These are phyloP conservation scores for Orientallactaga sibirica DNA, from an alignment of 2,797 vertebrate species.

Conservation along the genomic window DNA sequence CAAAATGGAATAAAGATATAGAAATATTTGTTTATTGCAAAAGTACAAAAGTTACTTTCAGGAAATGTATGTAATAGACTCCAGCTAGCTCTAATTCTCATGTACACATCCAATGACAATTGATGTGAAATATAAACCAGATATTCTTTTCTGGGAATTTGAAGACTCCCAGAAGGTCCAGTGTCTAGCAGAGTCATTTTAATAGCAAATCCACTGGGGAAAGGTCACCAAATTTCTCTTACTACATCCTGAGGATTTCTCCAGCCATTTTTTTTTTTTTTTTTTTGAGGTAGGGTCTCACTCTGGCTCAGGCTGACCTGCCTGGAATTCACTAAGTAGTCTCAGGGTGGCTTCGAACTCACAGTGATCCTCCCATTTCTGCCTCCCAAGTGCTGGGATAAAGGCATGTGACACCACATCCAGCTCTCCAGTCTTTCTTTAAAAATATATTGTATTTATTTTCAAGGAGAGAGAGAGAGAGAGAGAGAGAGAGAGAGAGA, in stretches of 20 bases:
- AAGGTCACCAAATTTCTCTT: background rate
- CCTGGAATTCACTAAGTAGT: no score
- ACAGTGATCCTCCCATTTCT: no score
- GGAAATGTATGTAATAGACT: background rate
- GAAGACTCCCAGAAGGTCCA: background rate
- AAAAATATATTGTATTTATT: no score
- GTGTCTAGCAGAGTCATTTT: background rate
- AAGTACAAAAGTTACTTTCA: background rate
- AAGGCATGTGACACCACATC: no score
- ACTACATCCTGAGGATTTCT: background rate
- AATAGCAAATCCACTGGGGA: background rate
- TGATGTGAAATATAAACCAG: background rate
- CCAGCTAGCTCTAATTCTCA: background rate
- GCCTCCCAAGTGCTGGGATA: no score
- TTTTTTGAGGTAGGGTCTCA: no score
- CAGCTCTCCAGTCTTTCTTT: no score
- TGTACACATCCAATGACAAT: background rate
- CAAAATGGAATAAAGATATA: background rate
- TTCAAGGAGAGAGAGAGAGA: no score
- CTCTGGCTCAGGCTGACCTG: no score
- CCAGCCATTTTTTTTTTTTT: no score
- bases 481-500: no score
- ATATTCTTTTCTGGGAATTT: background rate
- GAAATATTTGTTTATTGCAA: background rate
- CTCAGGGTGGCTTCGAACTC: no score